Evolutionary conservation across 2,797 vertebrate species (phyloP).

Genomic region (Triplophysa yarkandensis): DNA sequence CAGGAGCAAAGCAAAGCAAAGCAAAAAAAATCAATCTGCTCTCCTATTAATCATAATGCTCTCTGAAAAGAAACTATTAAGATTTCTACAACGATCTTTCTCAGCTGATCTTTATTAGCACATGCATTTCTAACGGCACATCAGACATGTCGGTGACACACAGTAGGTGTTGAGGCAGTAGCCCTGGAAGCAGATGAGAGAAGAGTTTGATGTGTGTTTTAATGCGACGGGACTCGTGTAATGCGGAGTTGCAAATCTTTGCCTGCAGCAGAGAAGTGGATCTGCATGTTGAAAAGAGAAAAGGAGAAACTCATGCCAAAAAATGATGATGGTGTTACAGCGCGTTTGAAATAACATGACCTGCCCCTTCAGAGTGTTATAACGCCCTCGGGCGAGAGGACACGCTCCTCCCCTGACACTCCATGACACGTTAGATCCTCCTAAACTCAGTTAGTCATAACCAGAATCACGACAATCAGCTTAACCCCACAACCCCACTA

Average conservation of each 20-base stretch:
- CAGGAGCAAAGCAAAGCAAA: background rate
- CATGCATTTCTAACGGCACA: slow-evolving; percentile 51
- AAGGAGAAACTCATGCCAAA: slow-evolving; percentile 40
- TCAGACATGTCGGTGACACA: slow-evolving; percentile 41
- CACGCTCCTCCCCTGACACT: slow-evolving; percentile 7
- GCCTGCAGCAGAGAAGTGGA: slow-evolving; percentile 67
- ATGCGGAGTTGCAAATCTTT: slow-evolving; percentile 76
- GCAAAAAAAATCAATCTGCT: background rate
- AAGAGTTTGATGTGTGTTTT: slow-evolving; percentile 58
- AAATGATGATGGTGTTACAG: slow-evolving; percentile 44
- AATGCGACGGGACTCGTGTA: slow-evolving; percentile 76
- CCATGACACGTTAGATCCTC: background rate
- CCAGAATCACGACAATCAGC: slow-evolving; percentile 12
- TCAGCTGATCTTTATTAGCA: slow-evolving; percentile 51
- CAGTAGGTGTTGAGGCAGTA: slow-evolving; percentile 60
- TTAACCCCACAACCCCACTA: slow-evolving; percentile 4
- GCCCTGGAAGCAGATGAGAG: slow-evolving; percentile 32
- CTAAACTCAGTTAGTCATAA: slow-evolving; percentile 31
- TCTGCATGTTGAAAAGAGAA: slow-evolving; percentile 52
- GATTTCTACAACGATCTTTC: background rate
- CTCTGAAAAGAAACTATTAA: background rate
- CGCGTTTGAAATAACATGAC: slow-evolving; percentile 68
- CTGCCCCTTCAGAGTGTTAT: slow-evolving; percentile 60
- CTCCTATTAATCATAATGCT: background rate
- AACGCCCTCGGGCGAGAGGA: slow-evolving; percentile 59